Evolutionary conservation across 2,888 invertebrate species (phyloP), one percentile per base, ranked within the genome.

Genomic region (Esperia sulphurella): DNA sequence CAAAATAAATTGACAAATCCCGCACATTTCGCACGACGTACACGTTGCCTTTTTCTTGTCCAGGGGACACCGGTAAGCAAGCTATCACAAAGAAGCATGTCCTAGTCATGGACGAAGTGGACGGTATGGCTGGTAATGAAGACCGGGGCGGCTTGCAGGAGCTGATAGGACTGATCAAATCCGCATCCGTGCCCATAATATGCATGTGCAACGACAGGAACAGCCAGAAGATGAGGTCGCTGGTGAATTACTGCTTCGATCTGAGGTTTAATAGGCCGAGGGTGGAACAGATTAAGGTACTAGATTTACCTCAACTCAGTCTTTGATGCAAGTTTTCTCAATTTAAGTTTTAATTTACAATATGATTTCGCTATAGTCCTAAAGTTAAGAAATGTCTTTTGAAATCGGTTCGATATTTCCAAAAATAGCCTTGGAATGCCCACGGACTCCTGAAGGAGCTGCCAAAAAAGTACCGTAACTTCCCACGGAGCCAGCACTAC

Each of bases 41-140:
- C n/a, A 48, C 37, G 39, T 14, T 14, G 14, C 31, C 55, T 55
- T 14, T 31, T n/a, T n/a, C n/a, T n/a, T n/a, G n/a, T 58, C 8
- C 57, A 90, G 90, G 90, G 50, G 68, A 73, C 12, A 80, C 77
- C 0, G 84, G 89, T 0, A 88, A 88, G 50, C 85, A 90, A 52
- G 89, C 90, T 0, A 88, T 92, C 0, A 91, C 92, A 0, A 93
- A 92, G 59, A 96, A 96, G 66, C 97, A 97, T 71, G 97, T 97
- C 10, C 83, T 99, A 7, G 92, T 99, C n/a, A 99, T 99, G 99
- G 99, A 99, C 71, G 99, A 99, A 91, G 99, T 99, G 0, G 99
- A 99, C 73, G 99, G 99, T 8, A 99, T 99, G 98, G 97, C 98
- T 0, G 99, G 99, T 3, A 99, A 99, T 77, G 98, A 99, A 81